Evolutionary conservation across 2,113 vertebrate species (phyloP).

Genomic region (Phyllostomus discolor): DNA sequence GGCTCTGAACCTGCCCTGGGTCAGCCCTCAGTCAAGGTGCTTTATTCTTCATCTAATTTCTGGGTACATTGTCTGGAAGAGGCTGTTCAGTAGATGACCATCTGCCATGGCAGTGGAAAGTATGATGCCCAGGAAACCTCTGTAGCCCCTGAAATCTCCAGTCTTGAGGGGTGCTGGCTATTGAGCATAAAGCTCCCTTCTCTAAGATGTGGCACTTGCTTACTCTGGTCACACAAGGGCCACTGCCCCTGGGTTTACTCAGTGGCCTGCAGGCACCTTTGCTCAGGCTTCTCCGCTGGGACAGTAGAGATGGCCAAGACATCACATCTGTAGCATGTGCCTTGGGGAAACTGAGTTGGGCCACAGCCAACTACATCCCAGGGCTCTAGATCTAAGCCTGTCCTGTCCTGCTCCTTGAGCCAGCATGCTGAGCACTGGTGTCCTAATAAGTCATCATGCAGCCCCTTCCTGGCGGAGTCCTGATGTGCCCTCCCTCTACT

Average conservation of each 20-base stretch:
- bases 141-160: not conserved
- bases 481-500: not conserved
- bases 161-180: not conserved
- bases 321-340: accelerated
- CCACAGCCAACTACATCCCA: not conserved
- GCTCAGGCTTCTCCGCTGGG: not conserved
- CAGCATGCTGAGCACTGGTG: too few relatives aligned
- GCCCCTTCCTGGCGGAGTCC: not conserved
- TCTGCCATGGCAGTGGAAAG: not conserved
- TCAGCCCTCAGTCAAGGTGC: not conserved
- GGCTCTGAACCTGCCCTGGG: not conserved
- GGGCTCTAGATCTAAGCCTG: not conserved
- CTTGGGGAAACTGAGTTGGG: not conserved
- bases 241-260: not conserved
- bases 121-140: not conserved
- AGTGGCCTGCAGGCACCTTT: not conserved
- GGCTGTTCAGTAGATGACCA: not conserved
- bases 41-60: not conserved
- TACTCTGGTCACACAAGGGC: not conserved
- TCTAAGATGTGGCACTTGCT: not conserved
- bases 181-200: not conserved
- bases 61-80: not conserved
- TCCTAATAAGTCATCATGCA: not conserved
- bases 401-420: not conserved
- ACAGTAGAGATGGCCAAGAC: too few relatives aligned